Conservation (phyloP, 2,113 vertebrate species). For the Willisornis vidua region DNA sequence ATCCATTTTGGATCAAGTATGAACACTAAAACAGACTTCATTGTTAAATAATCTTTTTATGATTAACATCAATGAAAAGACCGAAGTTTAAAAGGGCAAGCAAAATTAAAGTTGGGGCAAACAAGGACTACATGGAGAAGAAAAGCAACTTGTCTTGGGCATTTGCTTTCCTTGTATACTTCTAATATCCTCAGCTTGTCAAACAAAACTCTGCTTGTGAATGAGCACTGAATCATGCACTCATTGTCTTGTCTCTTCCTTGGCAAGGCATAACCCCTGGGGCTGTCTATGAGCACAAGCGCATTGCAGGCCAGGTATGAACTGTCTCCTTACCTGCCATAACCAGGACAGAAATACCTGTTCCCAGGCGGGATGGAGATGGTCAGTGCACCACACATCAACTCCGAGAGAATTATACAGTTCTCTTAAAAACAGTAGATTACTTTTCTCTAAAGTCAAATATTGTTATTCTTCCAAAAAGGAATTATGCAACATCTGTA, state of each 20-base stretch:
- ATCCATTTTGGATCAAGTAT: slow-evolving; percentile 28
- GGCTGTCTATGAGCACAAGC: background rate
- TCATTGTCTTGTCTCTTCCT: background rate
- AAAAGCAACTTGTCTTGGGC: background rate
- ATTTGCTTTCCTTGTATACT: background rate
- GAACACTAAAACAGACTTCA: slow-evolving; percentile 9
- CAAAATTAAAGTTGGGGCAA: slow-evolving; percentile 10
- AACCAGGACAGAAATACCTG: background rate
- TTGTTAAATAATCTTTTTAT: background rate
- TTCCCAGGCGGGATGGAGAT: background rate
- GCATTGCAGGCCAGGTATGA: background rate
- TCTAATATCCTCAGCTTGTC: background rate
- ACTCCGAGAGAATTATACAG: background rate
- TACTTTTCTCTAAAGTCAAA: slow-evolving; percentile 46
- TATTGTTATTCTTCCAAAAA: slow-evolving; percentile 56
- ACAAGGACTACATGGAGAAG: background rate
- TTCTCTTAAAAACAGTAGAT: slow-evolving; percentile 36
- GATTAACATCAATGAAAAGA: background rate
- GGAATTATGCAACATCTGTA: slow-evolving; percentile 58
- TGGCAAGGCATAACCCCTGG: background rate
- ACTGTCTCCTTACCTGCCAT: background rate
- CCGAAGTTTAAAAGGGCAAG: background rate
- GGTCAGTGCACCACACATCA: slow-evolving; percentile 34
- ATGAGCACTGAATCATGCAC: background rate
- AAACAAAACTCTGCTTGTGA: background rate